Conservation (phyloP, 2,113 vertebrate species). For the Varanus komodoensis region DNA sequence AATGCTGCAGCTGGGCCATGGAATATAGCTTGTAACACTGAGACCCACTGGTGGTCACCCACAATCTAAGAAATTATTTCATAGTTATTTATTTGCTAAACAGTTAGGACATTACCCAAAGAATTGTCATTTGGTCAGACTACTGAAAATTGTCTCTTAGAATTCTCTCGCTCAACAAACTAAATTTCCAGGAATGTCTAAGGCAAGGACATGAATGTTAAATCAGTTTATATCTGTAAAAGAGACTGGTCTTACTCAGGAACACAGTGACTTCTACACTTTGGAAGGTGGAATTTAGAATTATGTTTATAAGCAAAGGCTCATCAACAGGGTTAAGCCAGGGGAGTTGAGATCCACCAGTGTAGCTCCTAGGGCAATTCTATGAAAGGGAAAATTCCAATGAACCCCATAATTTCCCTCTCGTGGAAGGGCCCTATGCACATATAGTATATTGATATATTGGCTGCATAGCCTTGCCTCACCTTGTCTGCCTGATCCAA, state of each 20-base stretch:
- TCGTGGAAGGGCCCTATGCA: not conserved
- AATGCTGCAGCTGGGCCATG: no score
- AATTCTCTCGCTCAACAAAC: not conserved
- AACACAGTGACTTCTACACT: not conserved
- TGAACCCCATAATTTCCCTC: not conserved
- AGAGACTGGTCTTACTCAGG: not conserved
- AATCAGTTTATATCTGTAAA: not conserved
- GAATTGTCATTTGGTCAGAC: not conserved
- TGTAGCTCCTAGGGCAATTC: not conserved
- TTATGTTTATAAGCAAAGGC: not conserved
- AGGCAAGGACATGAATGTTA: not conserved
- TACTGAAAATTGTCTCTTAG: no score
- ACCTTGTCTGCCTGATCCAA: not conserved
- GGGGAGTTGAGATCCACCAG: not conserved
- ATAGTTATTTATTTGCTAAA: no score
- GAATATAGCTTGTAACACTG: no score
- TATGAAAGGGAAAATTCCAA: not conserved
- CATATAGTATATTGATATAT: not conserved
- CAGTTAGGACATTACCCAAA: not conserved
- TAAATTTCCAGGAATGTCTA: not conserved
- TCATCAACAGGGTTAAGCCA: not conserved
- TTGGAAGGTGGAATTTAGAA: slow-evolving; percentile 18
- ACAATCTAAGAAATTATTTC: no score
- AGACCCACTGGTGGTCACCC: no score
- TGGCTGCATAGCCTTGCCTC: not conserved